Percentiles rank a stretch among this genome's conserved stretches.
phyloP scores from a whole-genome alignment of 2,113 vertebrate genomes.

The Clarias gariepinus region DNA sequence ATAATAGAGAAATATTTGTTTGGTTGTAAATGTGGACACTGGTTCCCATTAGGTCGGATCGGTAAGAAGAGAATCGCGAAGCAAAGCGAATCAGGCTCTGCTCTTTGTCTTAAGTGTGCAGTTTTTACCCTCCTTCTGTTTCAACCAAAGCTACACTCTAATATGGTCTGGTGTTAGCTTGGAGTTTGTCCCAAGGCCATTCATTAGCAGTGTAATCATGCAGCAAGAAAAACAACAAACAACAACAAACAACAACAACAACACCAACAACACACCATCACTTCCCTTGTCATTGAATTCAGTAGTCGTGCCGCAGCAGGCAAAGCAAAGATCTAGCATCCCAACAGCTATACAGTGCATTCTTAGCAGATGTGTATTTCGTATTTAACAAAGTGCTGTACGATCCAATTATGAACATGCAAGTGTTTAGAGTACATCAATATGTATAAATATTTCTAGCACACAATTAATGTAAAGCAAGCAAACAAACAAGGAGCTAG shows the following conservation, averaged over 20 bases:
- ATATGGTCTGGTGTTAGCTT: constrained; percentile 55
- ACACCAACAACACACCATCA: not conserved
- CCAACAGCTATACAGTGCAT: not conserved
- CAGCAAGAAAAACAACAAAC: constrained; percentile 49
- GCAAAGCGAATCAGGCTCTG: constrained; percentile 42
- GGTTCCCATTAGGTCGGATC: constrained; percentile 71
- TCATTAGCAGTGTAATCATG: constrained; percentile 38
- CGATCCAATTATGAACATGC: constrained; percentile 2
- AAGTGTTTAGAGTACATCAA: constrained; percentile 28
- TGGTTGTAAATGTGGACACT: constrained; percentile 69
- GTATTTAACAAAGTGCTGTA: constrained; percentile 17
- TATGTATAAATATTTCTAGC: constrained; percentile 31
- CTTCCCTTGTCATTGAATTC: constrained; percentile 17
- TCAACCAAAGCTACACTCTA: constrained; percentile 66
- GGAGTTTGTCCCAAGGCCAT: constrained; percentile 33
- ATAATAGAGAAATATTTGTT: constrained; percentile 73
- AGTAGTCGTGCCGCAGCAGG: constrained; percentile 29
- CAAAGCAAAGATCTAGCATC: constrained; percentile 18
- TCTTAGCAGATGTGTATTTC: constrained; percentile 29
- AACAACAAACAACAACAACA: not conserved
- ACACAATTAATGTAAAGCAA: constrained; percentile 11
- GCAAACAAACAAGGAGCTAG: constrained; percentile 17
- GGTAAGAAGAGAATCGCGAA: constrained; percentile 46
- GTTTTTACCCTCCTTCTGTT: constrained; percentile 70
- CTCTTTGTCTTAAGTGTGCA: constrained; percentile 67